These are phyloP conservation scores for Polydrusus tereticollis DNA, from an alignment of 2,888 invertebrate species.

Conservation along the genomic window DNA sequence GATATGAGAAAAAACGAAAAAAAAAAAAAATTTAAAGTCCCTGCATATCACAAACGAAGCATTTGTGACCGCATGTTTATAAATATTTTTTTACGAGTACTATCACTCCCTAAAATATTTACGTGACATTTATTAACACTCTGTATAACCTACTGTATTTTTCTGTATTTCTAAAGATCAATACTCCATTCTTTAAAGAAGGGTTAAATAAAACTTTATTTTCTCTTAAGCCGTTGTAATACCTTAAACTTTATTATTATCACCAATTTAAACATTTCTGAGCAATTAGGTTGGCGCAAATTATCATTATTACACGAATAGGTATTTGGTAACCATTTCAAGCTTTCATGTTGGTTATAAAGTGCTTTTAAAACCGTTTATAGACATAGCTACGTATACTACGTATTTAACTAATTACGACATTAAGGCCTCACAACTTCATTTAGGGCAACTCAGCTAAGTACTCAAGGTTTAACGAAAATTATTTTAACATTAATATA, in stretches of 20 bases:
- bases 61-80: no score
- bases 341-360: background rate
- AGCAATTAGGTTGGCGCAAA: background rate
- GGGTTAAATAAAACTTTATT: no score
- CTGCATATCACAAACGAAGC: no score
- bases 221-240: no score
- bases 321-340: background rate
- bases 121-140: no score
- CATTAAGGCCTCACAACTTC: background rate
- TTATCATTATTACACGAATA: background rate
- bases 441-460: background rate
- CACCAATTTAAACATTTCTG: background rate
- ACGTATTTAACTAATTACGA: slow-evolving; percentile 7
- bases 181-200: no score
- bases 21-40: no score
- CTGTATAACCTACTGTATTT: no score
- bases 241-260: background rate
- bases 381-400: background rate
- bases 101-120: no score
- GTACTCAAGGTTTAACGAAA: background rate
- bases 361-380: slow-evolving; percentile 4
- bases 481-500: background rate
- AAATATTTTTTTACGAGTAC: no score
- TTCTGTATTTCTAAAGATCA: no score
- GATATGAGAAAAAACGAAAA: no score